These are phyloP conservation scores for Hemibagrus guttatus DNA, from an alignment of 2,797 vertebrate genomes.

Conservation along the genomic window DNA sequence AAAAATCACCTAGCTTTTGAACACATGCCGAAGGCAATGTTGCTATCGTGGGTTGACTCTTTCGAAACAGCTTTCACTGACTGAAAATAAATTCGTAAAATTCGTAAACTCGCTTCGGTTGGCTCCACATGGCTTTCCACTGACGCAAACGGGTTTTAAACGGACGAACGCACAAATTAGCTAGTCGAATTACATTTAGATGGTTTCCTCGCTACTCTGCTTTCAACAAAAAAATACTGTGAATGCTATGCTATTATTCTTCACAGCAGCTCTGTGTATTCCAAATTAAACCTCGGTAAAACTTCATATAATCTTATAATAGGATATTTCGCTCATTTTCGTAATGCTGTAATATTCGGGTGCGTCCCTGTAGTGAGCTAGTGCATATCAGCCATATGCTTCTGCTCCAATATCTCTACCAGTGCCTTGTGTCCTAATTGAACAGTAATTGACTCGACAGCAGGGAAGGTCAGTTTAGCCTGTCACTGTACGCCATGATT, in stretches of 20 bases:
- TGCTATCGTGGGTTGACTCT: too few relatives aligned
- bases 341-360: not conserved
- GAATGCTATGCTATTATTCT: not conserved
- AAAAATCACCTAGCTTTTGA: too few relatives aligned
- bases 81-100: too few relatives aligned
- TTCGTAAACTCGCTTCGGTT: too few relatives aligned
- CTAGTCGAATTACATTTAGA: not conserved
- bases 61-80: too few relatives aligned
- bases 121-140: too few relatives aligned
- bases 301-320: not conserved
- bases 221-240: not conserved
- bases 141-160: too few relatives aligned
- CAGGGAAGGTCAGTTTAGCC: slow-evolving; percentile 57
- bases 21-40: too few relatives aligned
- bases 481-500: slow-evolving; percentile 45
- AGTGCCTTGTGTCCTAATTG: slow-evolving; percentile 53
- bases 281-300: not conserved
- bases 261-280: not conserved
- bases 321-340: not conserved
- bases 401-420: slow-evolving; percentile 15
- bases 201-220: not conserved
- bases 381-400: slow-evolving; percentile 42
- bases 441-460: slow-evolving; percentile 60
- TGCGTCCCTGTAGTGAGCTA: not conserved
- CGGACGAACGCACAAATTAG: too few relatives aligned